Evolutionary conservation across 1,140 invertebrate genomes (phyloP).

Genomic region (Formica exsecta): DNA sequence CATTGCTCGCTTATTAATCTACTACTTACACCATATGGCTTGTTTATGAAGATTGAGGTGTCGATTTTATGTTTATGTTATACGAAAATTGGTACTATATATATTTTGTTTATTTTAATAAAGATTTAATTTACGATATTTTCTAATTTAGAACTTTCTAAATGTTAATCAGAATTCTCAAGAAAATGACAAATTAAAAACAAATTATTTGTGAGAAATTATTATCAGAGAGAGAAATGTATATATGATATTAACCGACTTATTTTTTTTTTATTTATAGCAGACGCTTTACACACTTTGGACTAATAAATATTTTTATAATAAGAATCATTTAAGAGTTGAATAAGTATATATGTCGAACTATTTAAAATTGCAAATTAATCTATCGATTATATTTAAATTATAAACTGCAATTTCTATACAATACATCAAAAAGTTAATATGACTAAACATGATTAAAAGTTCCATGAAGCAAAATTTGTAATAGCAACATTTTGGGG

Average conservation of each 20-base stretch:
- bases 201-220: background rate
- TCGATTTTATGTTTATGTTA: background rate
- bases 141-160: background rate
- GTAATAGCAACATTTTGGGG: background rate
- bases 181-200: background rate
- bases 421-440: too few relatives aligned
- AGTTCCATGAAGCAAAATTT: slow-evolving; percentile 17
- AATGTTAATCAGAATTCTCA: background rate
- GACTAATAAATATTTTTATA: background rate
- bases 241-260: background rate
- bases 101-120: too few relatives aligned
- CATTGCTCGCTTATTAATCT: slow-evolving; percentile 70
- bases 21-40: slow-evolving; percentile 65
- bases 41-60: slow-evolving; percentile 65
- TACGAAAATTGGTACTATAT: background rate
- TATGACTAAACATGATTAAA: background rate
- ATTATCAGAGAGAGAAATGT: background rate
- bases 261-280: background rate
- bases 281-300: background rate
- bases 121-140: background rate
- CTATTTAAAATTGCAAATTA: slow-evolving; percentile 6
- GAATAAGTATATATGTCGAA: background rate
- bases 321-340: too few relatives aligned
- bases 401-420: background rate
- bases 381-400: background rate